Percentiles rank a stretch among this genome's conserved stretches.
These are phyloP conservation scores for Macrosiphum euphorbiae DNA, from an alignment of 2,888 invertebrate species.

Conservation along the genomic window DNA sequence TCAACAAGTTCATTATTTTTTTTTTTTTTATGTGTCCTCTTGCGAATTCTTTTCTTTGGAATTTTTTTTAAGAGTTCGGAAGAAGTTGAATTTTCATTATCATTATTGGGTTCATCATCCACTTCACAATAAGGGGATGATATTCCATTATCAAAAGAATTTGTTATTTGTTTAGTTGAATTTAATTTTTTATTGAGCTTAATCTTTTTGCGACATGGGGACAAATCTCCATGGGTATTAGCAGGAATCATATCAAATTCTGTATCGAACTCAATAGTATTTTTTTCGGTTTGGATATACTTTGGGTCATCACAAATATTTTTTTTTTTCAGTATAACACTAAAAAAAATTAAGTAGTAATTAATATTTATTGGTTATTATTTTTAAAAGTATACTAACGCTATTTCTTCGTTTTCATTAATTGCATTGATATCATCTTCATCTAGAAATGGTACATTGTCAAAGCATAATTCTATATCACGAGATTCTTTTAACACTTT, in stretches of 20 bases:
- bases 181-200: no score
- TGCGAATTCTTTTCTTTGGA: conserved; percentile 43
- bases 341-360: conserved; percentile 15
- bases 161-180: no score
- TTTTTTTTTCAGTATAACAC: conserved; percentile 21
- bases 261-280: background rate
- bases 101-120: background rate
- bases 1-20: background rate
- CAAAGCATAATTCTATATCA: conserved; percentile 49
- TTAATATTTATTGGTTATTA: background rate
- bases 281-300: background rate
- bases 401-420: conserved; percentile 58
- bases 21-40: conserved; percentile 51
- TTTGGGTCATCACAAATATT: background rate
- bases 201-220: background rate
- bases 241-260: background rate
- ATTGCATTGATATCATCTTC: conserved; percentile 58
- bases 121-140: background rate
- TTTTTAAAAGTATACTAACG: conserved; percentile 33
- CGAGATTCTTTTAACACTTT: conserved; percentile 41
- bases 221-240: background rate
- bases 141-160: no score
- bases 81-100: conserved; percentile 15
- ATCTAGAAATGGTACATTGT: conserved; percentile 48
- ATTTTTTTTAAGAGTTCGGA: background rate